phyloP scores from a whole-genome alignment of 2,888 invertebrate genomes.

The Panzeria rudis region DNA sequence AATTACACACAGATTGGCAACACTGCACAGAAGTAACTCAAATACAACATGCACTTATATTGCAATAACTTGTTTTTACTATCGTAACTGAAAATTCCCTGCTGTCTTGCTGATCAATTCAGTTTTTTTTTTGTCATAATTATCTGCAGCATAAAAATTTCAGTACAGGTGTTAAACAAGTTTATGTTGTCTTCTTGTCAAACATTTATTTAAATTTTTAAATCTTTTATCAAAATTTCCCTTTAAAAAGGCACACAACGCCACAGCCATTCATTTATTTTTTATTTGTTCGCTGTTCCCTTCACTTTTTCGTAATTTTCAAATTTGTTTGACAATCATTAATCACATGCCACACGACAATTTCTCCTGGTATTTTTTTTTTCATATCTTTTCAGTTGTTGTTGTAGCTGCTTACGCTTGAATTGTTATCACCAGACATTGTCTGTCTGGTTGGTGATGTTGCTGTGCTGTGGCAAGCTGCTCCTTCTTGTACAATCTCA shows the following conservation, averaged over 20 bases:
- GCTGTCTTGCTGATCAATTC: not conserved
- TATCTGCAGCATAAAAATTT: slow-evolving; percentile 5
- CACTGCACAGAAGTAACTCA: too few relatives aligned
- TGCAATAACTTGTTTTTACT: not conserved
- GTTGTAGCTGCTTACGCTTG: slow-evolving; percentile 76
- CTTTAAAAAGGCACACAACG: slow-evolving; percentile 32
- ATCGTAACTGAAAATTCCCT: not conserved
- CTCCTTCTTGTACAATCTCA: slow-evolving; percentile 47
- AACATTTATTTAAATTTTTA: slow-evolving; percentile 49
- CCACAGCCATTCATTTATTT: slow-evolving; percentile 6
- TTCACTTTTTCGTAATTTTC: slow-evolving; percentile 71
- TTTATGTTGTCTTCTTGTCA: slow-evolving; percentile 19
- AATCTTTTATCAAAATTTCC: slow-evolving; percentile 44
- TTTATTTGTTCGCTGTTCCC: slow-evolving; percentile 42
- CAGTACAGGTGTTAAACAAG: slow-evolving; percentile 59
- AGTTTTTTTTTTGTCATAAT: not conserved
- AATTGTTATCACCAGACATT: slow-evolving; percentile 78
- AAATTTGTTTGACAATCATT: slow-evolving; percentile 81
- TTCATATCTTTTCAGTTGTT: slow-evolving; percentile 27
- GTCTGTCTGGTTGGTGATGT: slow-evolving; percentile 64
- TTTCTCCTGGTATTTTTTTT: slow-evolving; percentile 73
- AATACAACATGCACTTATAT: not conserved
- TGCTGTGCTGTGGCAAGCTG: slow-evolving; percentile 53
- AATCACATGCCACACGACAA: slow-evolving; percentile 80
- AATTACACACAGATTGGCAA: too few relatives aligned